These are phyloP conservation scores for Oconnorella tubifera DNA, from an alignment of 2,888 invertebrate species.

Conservation along the genomic window DNA sequence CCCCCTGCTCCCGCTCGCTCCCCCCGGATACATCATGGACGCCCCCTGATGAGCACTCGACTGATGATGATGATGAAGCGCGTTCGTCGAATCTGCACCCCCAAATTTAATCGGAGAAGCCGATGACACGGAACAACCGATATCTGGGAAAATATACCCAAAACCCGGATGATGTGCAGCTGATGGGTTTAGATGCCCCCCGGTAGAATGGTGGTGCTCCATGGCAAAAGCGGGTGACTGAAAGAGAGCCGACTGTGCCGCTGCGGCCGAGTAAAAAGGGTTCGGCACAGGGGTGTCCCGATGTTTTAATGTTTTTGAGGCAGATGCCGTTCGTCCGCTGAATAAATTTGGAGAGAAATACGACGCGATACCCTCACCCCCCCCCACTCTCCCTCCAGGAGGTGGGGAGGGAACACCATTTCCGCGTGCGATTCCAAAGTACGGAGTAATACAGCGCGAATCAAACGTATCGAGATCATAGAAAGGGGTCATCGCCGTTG, in stretches of 20 bases:
- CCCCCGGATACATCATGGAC: neutral
- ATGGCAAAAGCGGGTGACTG: conserved; percentile 48
- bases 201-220: conserved; percentile 42
- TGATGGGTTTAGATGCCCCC: conserved; percentile 41
- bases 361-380: conserved; percentile 43
- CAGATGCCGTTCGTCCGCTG: conserved; percentile 41
- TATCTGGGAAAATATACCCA: neutral
- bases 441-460: conserved; percentile 13
- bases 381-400: conserved; percentile 46
- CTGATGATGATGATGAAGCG: neutral
- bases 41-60: neutral
- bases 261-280: conserved; percentile 43
- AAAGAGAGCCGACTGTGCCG: conserved; percentile 45
- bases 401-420: conserved; percentile 35
- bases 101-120: conserved; percentile 1
- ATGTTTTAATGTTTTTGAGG: conserved; percentile 41
- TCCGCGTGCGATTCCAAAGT: conserved; percentile 4
- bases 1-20: neutral
- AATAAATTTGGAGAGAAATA: conserved; percentile 47
- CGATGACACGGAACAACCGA: conserved; percentile 29
- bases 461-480: conserved; percentile 16
- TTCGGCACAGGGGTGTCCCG: conserved; percentile 43
- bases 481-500: neutral
- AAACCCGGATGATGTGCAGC: conserved; percentile 1
- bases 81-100: neutral